phyloP scores from a whole-genome alignment of 2,888 invertebrate species.

The Parthenolecanium corni region DNA sequence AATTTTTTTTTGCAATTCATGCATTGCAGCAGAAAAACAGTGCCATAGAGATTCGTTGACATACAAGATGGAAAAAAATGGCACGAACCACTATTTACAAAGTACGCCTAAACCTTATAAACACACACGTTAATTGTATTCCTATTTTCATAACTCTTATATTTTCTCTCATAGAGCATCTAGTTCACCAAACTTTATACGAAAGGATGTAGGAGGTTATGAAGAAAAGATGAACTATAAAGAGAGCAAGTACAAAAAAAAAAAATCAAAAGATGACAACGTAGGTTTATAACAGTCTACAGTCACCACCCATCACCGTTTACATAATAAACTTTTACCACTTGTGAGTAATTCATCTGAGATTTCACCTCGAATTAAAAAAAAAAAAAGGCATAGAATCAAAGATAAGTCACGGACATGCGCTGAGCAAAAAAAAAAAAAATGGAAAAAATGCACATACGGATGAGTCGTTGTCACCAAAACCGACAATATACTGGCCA shows the following conservation, averaged over 20 bases:
- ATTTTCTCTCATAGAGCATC: neutral
- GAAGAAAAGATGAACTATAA: neutral
- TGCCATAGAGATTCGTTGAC: too few relatives aligned
- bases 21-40: too few relatives aligned
- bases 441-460: neutral
- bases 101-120: neutral
- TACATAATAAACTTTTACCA: neutral
- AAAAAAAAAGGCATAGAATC: neutral
- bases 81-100: neutral
- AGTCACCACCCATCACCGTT: neutral
- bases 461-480: neutral
- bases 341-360: neutral
- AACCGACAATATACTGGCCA: neutral
- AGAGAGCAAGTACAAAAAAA: neutral
- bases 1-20: too few relatives aligned
- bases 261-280: neutral
- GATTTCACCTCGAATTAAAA: neutral
- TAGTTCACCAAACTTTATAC: neutral
- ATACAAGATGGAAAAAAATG: neutral
- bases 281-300: slow-evolving; percentile 1
- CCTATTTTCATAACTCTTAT: neutral
- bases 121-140: neutral
- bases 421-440: neutral
- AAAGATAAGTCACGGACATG: too few relatives aligned
- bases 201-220: neutral